These are phyloP conservation scores for Chionis minor DNA, from an alignment of 2,113 vertebrate genomes.

Conservation along the genomic window DNA sequence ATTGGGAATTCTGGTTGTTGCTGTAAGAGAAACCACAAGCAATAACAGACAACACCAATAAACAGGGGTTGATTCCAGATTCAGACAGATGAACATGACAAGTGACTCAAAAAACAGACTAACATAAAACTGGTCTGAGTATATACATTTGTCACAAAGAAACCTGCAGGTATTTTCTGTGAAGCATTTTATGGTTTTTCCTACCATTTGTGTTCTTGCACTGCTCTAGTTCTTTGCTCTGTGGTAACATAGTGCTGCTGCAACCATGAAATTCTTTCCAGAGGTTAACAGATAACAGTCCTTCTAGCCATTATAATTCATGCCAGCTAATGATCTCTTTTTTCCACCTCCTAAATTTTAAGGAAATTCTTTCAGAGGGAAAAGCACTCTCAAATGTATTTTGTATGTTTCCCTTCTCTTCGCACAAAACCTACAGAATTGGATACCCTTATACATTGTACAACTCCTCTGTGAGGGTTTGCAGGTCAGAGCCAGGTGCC, in stretches of 20 bases:
- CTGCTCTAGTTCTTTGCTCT: not conserved
- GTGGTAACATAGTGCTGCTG: not conserved
- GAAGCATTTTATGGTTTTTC: not conserved
- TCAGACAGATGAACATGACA: not conserved
- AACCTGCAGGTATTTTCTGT: not conserved
- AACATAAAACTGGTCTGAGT: not conserved
- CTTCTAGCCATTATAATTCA: not conserved
- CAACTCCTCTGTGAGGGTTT: not conserved
- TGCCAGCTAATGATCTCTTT: not conserved
- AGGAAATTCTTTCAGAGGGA: not conserved
- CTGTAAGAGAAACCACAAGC: not conserved
- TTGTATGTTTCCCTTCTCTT: not conserved
- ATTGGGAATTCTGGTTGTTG: not conserved
- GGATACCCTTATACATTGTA: fast-evolving
- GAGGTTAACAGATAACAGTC: not conserved
- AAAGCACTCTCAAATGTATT: not conserved
- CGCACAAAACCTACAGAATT: not conserved
- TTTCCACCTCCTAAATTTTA: not conserved
- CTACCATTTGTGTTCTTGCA: not conserved
- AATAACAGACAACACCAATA: not conserved
- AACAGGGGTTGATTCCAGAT: not conserved
- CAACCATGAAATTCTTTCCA: not conserved
- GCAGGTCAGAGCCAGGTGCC: not conserved
- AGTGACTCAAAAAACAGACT: not conserved
- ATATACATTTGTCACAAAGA: not conserved